Conservation (phyloP, 2,888 invertebrate species). For the Cyclophora albipunctata region DNA sequence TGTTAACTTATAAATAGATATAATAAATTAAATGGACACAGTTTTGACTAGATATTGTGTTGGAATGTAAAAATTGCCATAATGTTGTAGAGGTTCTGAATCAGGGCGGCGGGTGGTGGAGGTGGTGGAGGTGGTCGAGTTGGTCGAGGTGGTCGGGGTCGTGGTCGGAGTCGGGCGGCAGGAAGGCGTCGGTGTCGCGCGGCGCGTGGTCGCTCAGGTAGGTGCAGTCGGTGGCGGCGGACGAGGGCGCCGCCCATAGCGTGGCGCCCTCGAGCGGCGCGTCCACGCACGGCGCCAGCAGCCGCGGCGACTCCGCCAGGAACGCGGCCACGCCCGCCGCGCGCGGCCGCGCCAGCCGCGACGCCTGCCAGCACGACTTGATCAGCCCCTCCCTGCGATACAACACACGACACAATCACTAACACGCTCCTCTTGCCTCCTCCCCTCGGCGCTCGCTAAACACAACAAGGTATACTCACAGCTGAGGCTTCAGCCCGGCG, state of each 20-base stretch:
- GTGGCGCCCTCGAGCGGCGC: constrained; percentile 83
- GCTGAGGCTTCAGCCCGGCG: constrained; percentile 82
- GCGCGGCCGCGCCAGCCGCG: constrained; percentile 81
- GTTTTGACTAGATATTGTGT: no score
- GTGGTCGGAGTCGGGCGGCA: constrained; percentile 10
- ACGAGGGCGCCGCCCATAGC: constrained; percentile 49
- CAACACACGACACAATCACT: background rate
- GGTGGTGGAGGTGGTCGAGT: background rate
- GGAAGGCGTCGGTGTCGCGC: constrained; percentile 35
- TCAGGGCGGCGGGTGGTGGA: background rate
- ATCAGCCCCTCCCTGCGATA: constrained; percentile 81
- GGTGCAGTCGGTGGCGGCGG: constrained; percentile 32
- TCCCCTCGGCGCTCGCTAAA: background rate
- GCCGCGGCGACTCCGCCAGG: constrained; percentile 83
- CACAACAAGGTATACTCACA: constrained; percentile 77
- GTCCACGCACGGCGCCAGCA: constrained; percentile 87
- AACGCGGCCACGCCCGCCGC: constrained; percentile 88
- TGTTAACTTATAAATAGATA: no score
- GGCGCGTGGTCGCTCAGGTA: constrained; percentile 38
- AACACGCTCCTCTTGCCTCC: background rate
- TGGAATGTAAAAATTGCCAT: no score
- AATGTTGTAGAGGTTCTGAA: no score
- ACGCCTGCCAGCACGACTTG: constrained; percentile 86
- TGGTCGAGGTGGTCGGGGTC: background rate
- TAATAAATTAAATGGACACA: no score